These are phyloP conservation scores for Theropithecus gelada DNA, from an alignment of 2,113 vertebrate species.

Conservation along the genomic window DNA sequence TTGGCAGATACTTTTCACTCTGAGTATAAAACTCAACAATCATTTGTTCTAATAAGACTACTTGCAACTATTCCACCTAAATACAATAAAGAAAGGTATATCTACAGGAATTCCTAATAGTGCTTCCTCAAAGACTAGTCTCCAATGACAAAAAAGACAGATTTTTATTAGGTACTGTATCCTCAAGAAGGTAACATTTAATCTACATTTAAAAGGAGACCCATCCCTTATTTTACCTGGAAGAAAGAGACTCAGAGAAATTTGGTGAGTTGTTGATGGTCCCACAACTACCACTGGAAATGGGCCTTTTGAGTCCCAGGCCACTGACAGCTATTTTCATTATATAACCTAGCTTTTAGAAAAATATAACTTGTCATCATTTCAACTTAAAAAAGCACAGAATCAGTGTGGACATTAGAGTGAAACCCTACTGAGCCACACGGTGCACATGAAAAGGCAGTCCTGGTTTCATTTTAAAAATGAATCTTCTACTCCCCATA, in stretches of 20 bases:
- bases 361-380: not conserved
- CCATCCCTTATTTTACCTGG: not conserved
- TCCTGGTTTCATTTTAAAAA: not conserved
- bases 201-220: not conserved
- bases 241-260: not conserved
- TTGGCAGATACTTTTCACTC: not conserved
- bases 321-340: not conserved
- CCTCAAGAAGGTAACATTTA: slow-evolving; percentile 19
- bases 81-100: not conserved
- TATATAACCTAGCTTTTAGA: not conserved
- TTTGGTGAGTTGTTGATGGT: not conserved
- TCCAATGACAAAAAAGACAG: not conserved
- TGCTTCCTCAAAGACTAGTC: not conserved
- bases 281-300: not conserved
- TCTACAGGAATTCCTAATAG: not conserved
- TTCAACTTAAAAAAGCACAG: not conserved
- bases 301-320: not conserved
- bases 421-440: not conserved
- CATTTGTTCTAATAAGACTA: not conserved
- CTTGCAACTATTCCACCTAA: not conserved
- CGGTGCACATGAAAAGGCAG: not conserved
- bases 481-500: not conserved
- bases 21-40: not conserved
- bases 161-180: not conserved
- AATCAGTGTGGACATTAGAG: not conserved